Evolutionary conservation across 2,113 vertebrate species (phyloP).

Genomic region (Rhineura floridana): DNA sequence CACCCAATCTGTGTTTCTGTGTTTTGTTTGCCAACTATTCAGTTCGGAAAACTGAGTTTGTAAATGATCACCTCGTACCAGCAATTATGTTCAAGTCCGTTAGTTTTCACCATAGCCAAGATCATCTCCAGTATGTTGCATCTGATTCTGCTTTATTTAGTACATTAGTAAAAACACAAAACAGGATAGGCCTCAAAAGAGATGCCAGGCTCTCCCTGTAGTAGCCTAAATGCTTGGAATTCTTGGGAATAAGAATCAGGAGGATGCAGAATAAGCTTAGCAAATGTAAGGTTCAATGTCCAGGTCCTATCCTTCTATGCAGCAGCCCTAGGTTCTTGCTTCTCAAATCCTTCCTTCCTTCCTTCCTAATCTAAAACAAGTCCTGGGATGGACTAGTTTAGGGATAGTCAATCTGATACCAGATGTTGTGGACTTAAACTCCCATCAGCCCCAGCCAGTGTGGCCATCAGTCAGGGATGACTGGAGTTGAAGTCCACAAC

Average conservation of each 20-base stretch:
- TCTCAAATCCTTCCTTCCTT: neutral
- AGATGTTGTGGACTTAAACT: too few relatives aligned
- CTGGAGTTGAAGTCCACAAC: too few relatives aligned
- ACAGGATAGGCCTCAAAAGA: neutral
- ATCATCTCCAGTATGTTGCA: too few relatives aligned
- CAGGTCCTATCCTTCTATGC: neutral
- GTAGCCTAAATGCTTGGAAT: neutral
- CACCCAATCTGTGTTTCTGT: constrained; percentile 32
- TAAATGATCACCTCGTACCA: neutral
- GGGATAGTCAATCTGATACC: too few relatives aligned
- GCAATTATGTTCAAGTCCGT: neutral
- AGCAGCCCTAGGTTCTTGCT: neutral
- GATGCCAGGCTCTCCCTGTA: neutral
- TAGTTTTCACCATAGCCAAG: neutral
- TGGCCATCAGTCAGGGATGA: too few relatives aligned
- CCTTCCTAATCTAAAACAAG: neutral
- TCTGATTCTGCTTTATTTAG: neutral
- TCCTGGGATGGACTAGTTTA: neutral
- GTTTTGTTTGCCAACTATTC: constrained; percentile 54
- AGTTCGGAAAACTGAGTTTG: constrained; percentile 13
- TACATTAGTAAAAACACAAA: neutral
- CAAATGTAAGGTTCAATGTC: neutral
- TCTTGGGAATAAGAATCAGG: neutral
- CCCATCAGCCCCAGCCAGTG: too few relatives aligned
- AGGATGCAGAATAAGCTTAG: neutral